Conservation (phyloP, 1,140 invertebrate genomes). For the Laodelphax striatellus region DNA sequence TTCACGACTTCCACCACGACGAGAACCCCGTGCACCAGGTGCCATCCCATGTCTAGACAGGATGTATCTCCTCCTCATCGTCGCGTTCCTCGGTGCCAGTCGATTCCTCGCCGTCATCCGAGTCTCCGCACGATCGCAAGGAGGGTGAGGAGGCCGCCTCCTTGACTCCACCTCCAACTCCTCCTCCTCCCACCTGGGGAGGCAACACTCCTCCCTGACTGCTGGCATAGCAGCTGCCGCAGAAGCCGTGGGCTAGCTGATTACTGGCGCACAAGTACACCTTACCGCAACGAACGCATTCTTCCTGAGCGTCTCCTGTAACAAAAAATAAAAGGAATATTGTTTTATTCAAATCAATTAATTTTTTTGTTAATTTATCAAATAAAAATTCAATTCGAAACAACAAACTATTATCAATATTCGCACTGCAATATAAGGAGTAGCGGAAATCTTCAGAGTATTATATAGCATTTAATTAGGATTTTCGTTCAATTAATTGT, state of each 20-base stretch:
- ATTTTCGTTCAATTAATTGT: too few species aligned
- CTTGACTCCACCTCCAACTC: not conserved
- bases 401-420: too few species aligned
- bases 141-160: conserved; percentile 7
- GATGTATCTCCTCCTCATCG: conserved; percentile 13
- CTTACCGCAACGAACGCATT: conserved; percentile 31
- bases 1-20: not conserved
- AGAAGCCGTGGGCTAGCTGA: conserved; percentile 27
- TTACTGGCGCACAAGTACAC: conserved; percentile 25
- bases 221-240: conserved; percentile 28
- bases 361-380: too few species aligned
- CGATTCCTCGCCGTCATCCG: conserved; percentile 19
- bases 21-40: not conserved
- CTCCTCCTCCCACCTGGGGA: not conserved
- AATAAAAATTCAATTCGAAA: too few species aligned
- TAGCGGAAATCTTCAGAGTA: too few species aligned
- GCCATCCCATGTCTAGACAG: not conserved
- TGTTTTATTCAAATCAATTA: too few species aligned
- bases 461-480: too few species aligned
- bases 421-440: too few species aligned
- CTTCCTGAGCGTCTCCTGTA: conserved; percentile 31
- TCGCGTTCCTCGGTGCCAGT: conserved; percentile 19
- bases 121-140: conserved; percentile 16
- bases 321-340: not conserved
- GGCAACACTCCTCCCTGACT: conserved; percentile 25